Conservation (phyloP, 1,140 invertebrate species). For the Macrobrachium rosenbergii region DNA sequence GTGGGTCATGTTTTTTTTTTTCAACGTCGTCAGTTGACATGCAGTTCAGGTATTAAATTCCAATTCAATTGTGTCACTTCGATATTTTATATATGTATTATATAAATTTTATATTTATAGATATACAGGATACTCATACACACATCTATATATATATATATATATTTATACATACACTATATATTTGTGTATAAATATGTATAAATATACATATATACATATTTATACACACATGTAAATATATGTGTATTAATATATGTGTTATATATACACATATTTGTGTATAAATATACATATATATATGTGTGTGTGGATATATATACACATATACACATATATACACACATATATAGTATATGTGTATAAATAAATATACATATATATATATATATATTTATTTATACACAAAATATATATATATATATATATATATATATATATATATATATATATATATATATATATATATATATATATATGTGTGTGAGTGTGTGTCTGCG, state of each 20-base stretch:
- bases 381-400: neutral
- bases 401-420: neutral
- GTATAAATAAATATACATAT: neutral
- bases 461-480: slow-evolving; percentile 22
- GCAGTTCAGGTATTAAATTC: too few relatives aligned
- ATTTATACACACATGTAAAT: neutral
- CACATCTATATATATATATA: neutral
- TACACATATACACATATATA: slow-evolving; percentile 33
- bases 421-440: slow-evolving; percentile 45
- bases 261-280: too few relatives aligned
- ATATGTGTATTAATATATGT: neutral
- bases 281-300: neutral
- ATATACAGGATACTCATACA: neutral
- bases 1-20: too few relatives aligned
- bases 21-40: too few relatives aligned
- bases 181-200: neutral
- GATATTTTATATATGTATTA: neutral
- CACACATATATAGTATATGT: neutral
- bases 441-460: neutral
- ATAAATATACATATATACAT: slow-evolving; percentile 23
- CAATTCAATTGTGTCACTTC: neutral
- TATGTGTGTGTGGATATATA: too few relatives aligned
- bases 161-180: slow-evolving; percentile 38
- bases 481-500: too few relatives aligned
- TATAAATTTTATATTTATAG: neutral